Evolutionary conservation across 2,113 vertebrate species (phyloP).

Genomic region (Prionailurus viverrinus): DNA sequence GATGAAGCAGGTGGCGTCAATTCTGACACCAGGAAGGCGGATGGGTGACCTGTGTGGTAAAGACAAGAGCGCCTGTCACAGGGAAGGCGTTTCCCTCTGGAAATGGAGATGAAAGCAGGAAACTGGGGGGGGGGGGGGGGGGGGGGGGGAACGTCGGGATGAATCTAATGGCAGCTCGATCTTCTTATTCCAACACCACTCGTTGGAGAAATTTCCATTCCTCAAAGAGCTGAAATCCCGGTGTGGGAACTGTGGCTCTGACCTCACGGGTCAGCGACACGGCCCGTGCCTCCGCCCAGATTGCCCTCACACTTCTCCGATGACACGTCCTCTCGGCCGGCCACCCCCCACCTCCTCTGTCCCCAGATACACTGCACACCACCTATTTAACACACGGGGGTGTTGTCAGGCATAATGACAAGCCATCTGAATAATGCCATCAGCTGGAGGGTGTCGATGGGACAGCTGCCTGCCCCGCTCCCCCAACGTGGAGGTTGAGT

Average conservation of each 20-base stretch:
- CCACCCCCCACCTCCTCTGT: neutral
- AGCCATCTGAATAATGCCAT: conserved; percentile 58
- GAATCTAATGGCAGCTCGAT: neutral
- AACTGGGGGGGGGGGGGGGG: too few relatives aligned
- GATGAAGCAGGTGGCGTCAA: neutral
- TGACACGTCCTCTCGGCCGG: neutral
- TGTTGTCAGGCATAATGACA: conserved; percentile 2
- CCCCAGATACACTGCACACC: neutral
- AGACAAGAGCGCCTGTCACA: too few relatives aligned
- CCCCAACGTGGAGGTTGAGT: neutral
- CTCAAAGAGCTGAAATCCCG: neutral
- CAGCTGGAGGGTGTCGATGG: conserved; percentile 47
- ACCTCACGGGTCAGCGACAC: neutral
- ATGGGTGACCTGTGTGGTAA: fast-evolving
- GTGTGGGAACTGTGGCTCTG: neutral
- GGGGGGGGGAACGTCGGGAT: neutral
- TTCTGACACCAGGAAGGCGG: neutral
- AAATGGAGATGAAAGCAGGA: neutral
- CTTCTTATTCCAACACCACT: neutral
- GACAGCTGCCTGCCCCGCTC: neutral
- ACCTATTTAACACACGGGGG: neutral
- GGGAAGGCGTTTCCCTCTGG: neutral
- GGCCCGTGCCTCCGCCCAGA: too few relatives aligned
- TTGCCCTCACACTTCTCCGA: neutral
- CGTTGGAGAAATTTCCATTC: neutral